phyloP scores from a whole-genome alignment of 2,113 vertebrate species.

The Amazona vittata region DNA sequence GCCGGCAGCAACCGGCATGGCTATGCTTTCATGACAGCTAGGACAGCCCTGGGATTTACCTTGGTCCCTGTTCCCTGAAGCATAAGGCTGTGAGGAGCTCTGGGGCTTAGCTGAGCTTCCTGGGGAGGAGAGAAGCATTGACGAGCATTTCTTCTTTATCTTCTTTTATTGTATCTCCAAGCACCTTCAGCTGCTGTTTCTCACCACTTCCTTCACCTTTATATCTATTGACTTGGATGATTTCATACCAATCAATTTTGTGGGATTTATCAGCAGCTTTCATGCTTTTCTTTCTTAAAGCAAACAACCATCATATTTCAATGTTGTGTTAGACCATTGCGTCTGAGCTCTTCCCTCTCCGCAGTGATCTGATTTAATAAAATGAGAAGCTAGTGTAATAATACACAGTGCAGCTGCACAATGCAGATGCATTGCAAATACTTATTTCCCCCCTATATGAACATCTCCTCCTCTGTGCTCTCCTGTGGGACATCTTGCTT shows the following conservation, averaged over 20 bases:
- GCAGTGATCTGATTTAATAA: slow-evolving; percentile 19
- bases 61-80: neutral
- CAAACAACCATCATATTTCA: neutral
- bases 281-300: neutral
- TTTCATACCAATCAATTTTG: neutral
- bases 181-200: slow-evolving; percentile 10
- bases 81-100: neutral
- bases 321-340: neutral
- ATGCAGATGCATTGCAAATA: neutral
- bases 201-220: neutral
- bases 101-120: neutral
- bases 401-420: slow-evolving; percentile 33
- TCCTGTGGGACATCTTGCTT: slow-evolving; percentile 18
- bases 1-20: neutral
- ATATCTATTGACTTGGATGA: neutral
- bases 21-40: neutral
- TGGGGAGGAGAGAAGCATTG: neutral
- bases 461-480: neutral
- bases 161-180: neutral
- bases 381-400: slow-evolving; percentile 20
- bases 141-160: neutral
- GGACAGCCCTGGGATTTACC: neutral
- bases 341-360: neutral
- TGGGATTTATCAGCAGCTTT: neutral
- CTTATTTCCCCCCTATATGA: neutral